phyloP scores from a whole-genome alignment of 2,888 invertebrate genomes.

The Agrilus cyanescens region DNA sequence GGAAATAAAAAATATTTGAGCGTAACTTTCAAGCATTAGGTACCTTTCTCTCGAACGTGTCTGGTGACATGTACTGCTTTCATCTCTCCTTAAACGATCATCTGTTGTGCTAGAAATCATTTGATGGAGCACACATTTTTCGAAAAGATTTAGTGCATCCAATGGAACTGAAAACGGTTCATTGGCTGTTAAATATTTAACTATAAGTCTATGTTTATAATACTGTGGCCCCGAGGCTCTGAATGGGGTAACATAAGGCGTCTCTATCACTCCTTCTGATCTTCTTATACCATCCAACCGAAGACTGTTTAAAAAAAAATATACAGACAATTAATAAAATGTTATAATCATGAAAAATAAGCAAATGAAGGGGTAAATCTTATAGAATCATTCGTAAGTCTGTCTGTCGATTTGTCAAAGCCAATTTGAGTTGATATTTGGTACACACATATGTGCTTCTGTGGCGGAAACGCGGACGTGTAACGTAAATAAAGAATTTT shows the following conservation, averaged over 20 bases:
- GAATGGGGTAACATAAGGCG: slow-evolving; percentile 43
- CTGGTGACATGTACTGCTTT: slow-evolving; percentile 39
- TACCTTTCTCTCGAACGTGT: slow-evolving; percentile 7
- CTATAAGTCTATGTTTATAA: slow-evolving; percentile 45
- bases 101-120: slow-evolving; percentile 48
- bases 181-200: slow-evolving; percentile 47
- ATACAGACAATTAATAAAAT: too few relatives aligned
- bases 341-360: too few relatives aligned
- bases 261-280: slow-evolving; percentile 36
- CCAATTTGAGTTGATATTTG: too few relatives aligned
- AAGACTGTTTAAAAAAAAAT: slow-evolving; percentile 33
- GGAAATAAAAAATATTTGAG: not conserved
- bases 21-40: not conserved
- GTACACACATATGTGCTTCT: too few relatives aligned
- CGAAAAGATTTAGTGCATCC: slow-evolving; percentile 33
- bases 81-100: slow-evolving; percentile 48
- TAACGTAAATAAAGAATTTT: too few relatives aligned
- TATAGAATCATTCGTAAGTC: too few relatives aligned
- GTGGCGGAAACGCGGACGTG: too few relatives aligned
- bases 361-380: too few relatives aligned
- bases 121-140: slow-evolving; percentile 42
- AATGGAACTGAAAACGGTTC: slow-evolving; percentile 25
- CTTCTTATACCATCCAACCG: slow-evolving; percentile 50
- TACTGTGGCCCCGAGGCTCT: slow-evolving; percentile 47
- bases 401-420: too few relatives aligned